phyloP scores from a whole-genome alignment of 2,113 vertebrate species.

The Megalops atlanticus region DNA sequence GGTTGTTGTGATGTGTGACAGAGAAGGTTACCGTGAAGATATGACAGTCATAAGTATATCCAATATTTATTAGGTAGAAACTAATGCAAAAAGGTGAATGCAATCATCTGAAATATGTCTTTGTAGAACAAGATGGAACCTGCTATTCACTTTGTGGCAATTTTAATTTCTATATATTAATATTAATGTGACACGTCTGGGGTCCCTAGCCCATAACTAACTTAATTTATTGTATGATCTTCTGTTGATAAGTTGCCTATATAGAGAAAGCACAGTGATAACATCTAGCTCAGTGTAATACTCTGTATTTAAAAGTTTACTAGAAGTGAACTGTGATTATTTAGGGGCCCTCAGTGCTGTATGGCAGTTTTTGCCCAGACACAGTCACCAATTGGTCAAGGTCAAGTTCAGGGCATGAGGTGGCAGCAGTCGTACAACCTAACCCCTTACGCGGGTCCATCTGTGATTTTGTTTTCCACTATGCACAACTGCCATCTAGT shows the following conservation, averaged over 20 bases:
- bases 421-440: constrained; percentile 44
- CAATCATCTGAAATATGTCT: background rate
- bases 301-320: background rate
- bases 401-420: constrained; percentile 71
- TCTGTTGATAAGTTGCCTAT: background rate
- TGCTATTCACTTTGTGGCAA: no score
- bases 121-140: no score
- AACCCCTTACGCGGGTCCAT: background rate
- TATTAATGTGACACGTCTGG: no score
- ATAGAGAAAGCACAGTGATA: background rate
- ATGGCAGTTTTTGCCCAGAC: background rate
- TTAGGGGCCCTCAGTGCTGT: background rate
- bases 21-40: background rate
- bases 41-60: background rate
- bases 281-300: background rate
- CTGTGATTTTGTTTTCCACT: background rate
- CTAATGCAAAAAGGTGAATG: background rate
- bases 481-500: constrained; percentile 63
- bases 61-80: background rate
- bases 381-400: constrained; percentile 41
- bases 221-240: background rate
- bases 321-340: background rate
- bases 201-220: background rate
- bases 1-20: background rate
- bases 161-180: no score